These are phyloP conservation scores for Drosophila limbata DNA, from an alignment of 2,888 invertebrate species.

Conservation along the genomic window DNA sequence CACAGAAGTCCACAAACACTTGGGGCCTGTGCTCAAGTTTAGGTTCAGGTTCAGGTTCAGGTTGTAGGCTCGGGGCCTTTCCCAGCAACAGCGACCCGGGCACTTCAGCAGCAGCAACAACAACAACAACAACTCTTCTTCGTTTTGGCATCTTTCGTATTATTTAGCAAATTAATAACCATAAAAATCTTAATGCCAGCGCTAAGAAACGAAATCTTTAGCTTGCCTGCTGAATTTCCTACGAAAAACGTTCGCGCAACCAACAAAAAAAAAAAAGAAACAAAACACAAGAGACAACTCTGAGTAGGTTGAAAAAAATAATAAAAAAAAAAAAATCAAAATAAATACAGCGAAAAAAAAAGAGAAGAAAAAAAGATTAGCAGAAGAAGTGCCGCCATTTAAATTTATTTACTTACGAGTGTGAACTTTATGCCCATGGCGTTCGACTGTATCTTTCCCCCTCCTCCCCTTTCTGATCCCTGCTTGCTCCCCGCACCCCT, in stretches of 20 bases:
- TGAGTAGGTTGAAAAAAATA: constrained; percentile 38
- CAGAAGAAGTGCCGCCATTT: constrained; percentile 80
- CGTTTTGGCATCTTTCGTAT: constrained; percentile 68
- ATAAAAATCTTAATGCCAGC: constrained; percentile 79
- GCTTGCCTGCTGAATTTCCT: constrained; percentile 79
- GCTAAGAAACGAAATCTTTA: constrained; percentile 75
- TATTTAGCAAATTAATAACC: constrained; percentile 81
- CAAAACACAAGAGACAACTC: constrained; percentile 40
- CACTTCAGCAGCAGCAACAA: constrained; percentile 43
- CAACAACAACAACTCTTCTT: constrained; percentile 27
- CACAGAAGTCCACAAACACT: constrained; percentile 62
- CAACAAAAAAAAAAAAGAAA: constrained; percentile 22
- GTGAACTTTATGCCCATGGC: constrained; percentile 80
- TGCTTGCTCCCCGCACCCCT: background rate
- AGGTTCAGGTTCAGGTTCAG: constrained; percentile 33
- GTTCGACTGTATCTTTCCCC: constrained; percentile 48
- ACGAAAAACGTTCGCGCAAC: constrained; percentile 70
- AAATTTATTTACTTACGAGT: constrained; percentile 82
- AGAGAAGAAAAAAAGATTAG: constrained; percentile 60
- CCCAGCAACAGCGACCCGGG: constrained; percentile 47
- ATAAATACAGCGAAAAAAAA: constrained; percentile 35
- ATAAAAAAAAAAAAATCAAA: constrained; percentile 41
- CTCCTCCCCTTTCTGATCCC: background rate
- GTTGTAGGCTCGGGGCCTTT: constrained; percentile 42
- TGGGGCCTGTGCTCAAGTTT: constrained; percentile 30